These are phyloP conservation scores for Trachymyrmex septentrionalis DNA, from an alignment of 1,140 invertebrate species.

Conservation along the genomic window DNA sequence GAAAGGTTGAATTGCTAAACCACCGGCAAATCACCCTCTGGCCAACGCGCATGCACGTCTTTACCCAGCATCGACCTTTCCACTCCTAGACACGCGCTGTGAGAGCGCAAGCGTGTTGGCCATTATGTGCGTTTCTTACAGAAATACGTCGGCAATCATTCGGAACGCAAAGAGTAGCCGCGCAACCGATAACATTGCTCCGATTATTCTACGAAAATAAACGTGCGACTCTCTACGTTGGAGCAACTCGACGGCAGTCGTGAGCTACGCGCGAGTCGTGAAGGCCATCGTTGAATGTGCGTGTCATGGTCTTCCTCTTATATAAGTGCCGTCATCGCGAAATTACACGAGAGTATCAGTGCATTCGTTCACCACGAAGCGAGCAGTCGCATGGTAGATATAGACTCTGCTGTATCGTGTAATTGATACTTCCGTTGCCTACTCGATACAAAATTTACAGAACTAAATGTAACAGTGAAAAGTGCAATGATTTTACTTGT, in stretches of 20 bases:
- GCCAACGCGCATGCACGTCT: conserved; percentile 42
- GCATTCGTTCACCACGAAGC: not conserved
- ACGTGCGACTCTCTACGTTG: not conserved
- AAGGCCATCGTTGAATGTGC: not conserved
- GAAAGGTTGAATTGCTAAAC: conserved; percentile 8
- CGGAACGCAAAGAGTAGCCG: not conserved
- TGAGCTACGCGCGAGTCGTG: not conserved
- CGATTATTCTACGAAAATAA: not conserved
- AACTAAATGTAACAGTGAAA: conserved; percentile 1
- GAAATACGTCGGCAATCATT: not conserved
- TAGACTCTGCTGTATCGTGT: not conserved
- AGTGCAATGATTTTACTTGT: not conserved
- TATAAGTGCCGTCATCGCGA: not conserved
- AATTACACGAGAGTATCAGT: conserved; percentile 38
- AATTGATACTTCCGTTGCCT: not conserved
- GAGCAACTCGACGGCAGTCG: not conserved
- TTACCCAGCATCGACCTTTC: conserved; percentile 44
- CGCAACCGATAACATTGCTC: not conserved
- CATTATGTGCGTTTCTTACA: not conserved
- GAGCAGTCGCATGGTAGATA: not conserved
- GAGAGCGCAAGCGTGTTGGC: conserved; percentile 53
- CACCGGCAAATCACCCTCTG: not conserved
- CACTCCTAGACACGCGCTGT: not conserved
- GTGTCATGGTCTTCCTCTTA: conserved; percentile 37
- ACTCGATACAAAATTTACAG: not conserved